These are phyloP conservation scores for Drosophila prolongata DNA, from an alignment of 2,888 invertebrate genomes.

Conservation along the genomic window DNA sequence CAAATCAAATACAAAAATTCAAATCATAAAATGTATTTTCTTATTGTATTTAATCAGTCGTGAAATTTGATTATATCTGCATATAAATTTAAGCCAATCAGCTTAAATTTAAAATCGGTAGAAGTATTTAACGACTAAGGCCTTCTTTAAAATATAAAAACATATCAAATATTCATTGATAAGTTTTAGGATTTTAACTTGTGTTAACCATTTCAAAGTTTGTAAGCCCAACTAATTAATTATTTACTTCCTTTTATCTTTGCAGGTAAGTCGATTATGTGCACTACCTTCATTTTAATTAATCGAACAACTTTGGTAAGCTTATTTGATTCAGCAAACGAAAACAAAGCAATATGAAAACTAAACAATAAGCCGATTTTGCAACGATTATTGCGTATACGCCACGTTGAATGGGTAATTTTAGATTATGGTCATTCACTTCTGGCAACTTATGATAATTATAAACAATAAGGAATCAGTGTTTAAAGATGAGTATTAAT, in stretches of 20 bases:
- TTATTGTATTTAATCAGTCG: too few relatives aligned
- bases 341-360: not conserved
- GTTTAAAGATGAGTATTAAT: not conserved
- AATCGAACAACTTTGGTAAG: slow-evolving; percentile 11
- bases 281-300: not conserved
- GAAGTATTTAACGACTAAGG: too few relatives aligned
- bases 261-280: slow-evolving; percentile 22
- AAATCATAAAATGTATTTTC: too few relatives aligned
- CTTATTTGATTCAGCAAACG: not conserved
- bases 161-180: too few relatives aligned
- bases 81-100: too few relatives aligned
- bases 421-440: not conserved
- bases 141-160: too few relatives aligned
- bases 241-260: not conserved
- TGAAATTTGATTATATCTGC: too few relatives aligned
- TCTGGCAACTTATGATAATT: not conserved
- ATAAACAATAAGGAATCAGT: not conserved
- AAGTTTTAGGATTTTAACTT: too few relatives aligned
- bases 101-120: too few relatives aligned
- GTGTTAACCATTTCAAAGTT: too few relatives aligned
- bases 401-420: slow-evolving; percentile 1
- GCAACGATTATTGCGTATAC: slow-evolving; percentile 7
- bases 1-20: too few relatives aligned
- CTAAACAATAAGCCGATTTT: slow-evolving; percentile 1
- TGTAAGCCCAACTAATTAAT: slow-evolving; percentile 5